Evolutionary conservation across 2,797 vertebrate species (phyloP).

Genomic region (Margarornis squamiger): DNA sequence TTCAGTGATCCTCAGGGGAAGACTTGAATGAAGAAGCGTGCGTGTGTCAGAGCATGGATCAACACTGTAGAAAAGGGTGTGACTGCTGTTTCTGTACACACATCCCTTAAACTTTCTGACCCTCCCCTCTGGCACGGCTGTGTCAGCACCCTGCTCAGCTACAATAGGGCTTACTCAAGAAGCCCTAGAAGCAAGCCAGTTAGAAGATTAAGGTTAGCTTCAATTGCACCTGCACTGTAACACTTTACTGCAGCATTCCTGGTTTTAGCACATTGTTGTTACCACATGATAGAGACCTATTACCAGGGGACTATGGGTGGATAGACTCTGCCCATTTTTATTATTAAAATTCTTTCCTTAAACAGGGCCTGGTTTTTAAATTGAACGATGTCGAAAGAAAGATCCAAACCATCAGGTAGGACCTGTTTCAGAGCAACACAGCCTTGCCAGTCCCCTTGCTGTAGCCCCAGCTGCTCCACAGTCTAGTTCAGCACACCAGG

Average conservation of each 20-base stretch:
- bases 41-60: neutral
- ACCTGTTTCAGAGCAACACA: neutral
- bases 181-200: neutral
- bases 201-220: neutral
- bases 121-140: neutral
- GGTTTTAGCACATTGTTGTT: neutral
- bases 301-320: neutral
- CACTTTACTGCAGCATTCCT: neutral
- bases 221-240: neutral
- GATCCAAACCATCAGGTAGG: constrained; percentile 27
- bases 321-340: constrained; percentile 12
- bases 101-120: neutral
- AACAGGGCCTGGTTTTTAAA: neutral
- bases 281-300: neutral
- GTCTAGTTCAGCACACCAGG: neutral
- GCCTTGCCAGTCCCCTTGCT: neutral
- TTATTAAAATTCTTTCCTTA: neutral
- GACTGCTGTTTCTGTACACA: neutral
- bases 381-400: constrained; percentile 3
- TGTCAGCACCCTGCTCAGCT: neutral
- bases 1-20: neutral
- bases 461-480: neutral
- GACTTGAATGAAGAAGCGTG: neutral
- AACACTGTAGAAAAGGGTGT: neutral
- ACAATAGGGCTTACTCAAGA: neutral